Evolutionary conservation across 1,140 invertebrate genomes (phyloP), one percentile per base, ranked within the genome.

Genomic region (Homalodisca vitripennis): DNA sequence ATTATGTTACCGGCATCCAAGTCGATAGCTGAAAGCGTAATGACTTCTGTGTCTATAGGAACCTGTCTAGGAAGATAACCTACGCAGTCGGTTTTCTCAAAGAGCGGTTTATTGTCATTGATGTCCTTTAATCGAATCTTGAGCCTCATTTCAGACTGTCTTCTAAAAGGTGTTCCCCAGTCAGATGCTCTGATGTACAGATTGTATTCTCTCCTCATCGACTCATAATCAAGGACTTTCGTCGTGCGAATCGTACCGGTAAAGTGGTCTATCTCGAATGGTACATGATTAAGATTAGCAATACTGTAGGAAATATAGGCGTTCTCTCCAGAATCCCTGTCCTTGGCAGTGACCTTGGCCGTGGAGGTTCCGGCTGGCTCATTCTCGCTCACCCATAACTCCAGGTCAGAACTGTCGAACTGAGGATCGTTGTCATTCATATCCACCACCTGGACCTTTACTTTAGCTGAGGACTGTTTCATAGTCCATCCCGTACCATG

Each of bases 221-320:
- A 91, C 79, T 98, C 96, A 79, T 91, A 98, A 81, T 98, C 95
- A 24, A 98, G 80, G 2, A 92, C 78, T 71, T 89, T 85, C 0
- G 88, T 92, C 0, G 94, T 95, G 74, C 84, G 88, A 0, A 98
- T 88, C 17, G 91, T 84, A 0, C 97, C 97, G 10, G 91, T 92
- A 78, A 98, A 97, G 73, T 93, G 93, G 76, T 99, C 95, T 57
- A 99, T 94, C 73, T 94, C 91, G 79, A 99, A 99, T 20, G 97
- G 97, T 1, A 96, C 88, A 31, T 89, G 88, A 73, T 91, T 88
- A 13, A 94, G 82, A 80, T 97, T 97, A 26, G 92, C 92, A 73
- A 97, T 91, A 71, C 91, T 93, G 81, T 95, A 98, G 0, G 92
- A 95, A 72, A 99, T 89, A 79, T 94, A 94, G 17, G 93, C 92